Evolutionary conservation across 2,888 invertebrate species (phyloP).

Genomic region (Deilephila porcellus): DNA sequence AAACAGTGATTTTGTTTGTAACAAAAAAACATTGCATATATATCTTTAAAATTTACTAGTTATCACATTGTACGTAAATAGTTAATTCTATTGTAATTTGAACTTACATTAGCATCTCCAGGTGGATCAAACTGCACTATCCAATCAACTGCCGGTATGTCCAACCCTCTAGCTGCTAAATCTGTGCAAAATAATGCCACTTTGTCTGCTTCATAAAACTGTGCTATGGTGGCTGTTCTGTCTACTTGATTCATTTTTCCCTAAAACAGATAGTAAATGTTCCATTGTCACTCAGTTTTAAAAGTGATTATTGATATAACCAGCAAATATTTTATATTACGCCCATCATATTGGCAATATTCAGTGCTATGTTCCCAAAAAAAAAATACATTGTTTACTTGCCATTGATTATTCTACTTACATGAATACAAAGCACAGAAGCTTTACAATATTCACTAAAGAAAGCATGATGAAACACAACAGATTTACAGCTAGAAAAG

Average conservation of each 20-base stretch:
- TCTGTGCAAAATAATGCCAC: conserved; percentile 98
- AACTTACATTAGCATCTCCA: conserved; percentile 96
- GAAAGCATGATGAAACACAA: conserved; percentile 96
- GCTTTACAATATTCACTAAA: conserved; percentile 95
- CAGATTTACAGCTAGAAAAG: conserved; percentile 98
- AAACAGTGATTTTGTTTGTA: neutral
- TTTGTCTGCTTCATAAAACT: conserved; percentile 96
- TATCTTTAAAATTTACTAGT: no score
- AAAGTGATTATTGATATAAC: no score
- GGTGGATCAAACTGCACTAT: conserved; percentile 99
- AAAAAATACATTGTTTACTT: no score
- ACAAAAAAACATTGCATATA: neutral
- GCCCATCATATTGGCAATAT: no score
- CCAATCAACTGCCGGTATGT: conserved; percentile 99
- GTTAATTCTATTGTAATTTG: no score
- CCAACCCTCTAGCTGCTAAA: conserved; percentile 97
- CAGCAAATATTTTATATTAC: no score
- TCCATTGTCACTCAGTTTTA: no score
- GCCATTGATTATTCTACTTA: conserved; percentile 78
- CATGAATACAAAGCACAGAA: conserved; percentile 96
- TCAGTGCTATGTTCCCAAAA: no score
- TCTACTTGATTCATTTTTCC: conserved; percentile 99
- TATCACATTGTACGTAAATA: no score
- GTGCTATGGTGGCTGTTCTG: conserved; percentile 96
- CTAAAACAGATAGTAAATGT: conserved; percentile 77